A percentile compares a stretch with the other conserved stretches of the same genome.
Evolutionary conservation across 2,113 vertebrate species (phyloP).

Genomic region (Caranx ignobilis): DNA sequence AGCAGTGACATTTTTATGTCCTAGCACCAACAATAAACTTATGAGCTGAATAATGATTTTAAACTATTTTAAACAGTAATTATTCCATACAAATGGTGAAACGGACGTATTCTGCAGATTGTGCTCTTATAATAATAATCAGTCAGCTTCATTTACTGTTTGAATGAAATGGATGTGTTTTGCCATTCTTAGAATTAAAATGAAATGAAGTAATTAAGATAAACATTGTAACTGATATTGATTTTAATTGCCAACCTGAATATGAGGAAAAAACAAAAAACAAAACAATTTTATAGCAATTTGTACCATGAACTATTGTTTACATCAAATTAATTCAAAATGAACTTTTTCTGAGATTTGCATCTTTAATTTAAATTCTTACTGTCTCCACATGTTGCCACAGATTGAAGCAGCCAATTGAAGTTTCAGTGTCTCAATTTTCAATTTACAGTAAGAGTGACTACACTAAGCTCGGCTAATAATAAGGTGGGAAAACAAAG

Average conservation of each 20-base stretch:
- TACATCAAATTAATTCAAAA: slow-evolving; percentile 4
- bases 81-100: background rate
- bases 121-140: background rate
- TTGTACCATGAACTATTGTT: slow-evolving; percentile 22
- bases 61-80: background rate
- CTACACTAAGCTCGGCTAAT: background rate
- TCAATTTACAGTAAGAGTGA: background rate
- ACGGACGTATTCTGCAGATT: background rate
- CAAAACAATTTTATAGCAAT: slow-evolving; percentile 22
- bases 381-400: background rate
- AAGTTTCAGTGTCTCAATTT: background rate
- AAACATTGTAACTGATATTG: background rate
- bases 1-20: background rate
- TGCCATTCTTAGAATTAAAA: slow-evolving; percentile 1
- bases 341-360: background rate
- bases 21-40: background rate
- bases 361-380: background rate
- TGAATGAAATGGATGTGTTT: background rate
- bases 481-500: slow-evolving; percentile 11
- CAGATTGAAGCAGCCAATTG: background rate
- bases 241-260: background rate
- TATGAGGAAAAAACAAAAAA: background rate
- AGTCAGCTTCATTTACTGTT: slow-evolving; percentile 1
- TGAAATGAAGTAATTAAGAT: slow-evolving; percentile 6
- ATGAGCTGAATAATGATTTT: background rate